Conservation (phyloP, 2,797 vertebrate species). For the Fratercula arctica region DNA sequence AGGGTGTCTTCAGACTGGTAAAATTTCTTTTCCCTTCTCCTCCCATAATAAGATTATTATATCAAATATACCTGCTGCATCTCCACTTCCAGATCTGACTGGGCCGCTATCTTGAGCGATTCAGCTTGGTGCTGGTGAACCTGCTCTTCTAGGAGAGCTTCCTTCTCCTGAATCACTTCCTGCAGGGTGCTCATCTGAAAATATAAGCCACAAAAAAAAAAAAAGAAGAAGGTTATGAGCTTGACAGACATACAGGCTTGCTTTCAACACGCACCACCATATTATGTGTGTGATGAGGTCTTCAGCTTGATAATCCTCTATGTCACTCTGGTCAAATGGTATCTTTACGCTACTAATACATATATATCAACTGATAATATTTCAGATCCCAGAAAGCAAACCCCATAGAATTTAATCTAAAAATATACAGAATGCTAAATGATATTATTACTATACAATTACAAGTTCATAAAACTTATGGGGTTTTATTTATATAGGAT, state of each 20-base stretch:
- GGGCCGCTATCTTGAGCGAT: slow-evolving; percentile 75
- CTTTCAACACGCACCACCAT: not conserved
- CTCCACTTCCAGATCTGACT: slow-evolving; percentile 75
- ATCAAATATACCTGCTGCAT: slow-evolving; percentile 86
- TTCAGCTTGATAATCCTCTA: not conserved
- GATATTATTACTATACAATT: not conserved
- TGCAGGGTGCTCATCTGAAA: slow-evolving; percentile 84
- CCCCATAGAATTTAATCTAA: not conserved
- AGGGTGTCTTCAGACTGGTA: not conserved
- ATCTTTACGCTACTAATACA: not conserved
- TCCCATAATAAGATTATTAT: not conserved
- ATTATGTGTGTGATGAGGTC: not conserved
- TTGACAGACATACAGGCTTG: not conserved
- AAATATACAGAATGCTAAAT: not conserved
- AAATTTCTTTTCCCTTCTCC: not conserved
- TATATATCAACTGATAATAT: not conserved
- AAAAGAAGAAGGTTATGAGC: not conserved
- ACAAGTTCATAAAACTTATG: not conserved
- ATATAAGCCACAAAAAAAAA: not conserved
- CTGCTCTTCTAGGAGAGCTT: slow-evolving; percentile 86
- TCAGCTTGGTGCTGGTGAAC: slow-evolving; percentile 88
- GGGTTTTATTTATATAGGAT: not conserved
- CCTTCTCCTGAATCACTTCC: slow-evolving; percentile 87
- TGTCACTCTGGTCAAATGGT: not conserved
- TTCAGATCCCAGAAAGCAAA: not conserved